A percentile compares a stretch with the other conserved stretches of the same genome.
These are phyloP conservation scores for Brachymystax lenok DNA, from an alignment of 2,797 vertebrate species.

Conservation along the genomic window DNA sequence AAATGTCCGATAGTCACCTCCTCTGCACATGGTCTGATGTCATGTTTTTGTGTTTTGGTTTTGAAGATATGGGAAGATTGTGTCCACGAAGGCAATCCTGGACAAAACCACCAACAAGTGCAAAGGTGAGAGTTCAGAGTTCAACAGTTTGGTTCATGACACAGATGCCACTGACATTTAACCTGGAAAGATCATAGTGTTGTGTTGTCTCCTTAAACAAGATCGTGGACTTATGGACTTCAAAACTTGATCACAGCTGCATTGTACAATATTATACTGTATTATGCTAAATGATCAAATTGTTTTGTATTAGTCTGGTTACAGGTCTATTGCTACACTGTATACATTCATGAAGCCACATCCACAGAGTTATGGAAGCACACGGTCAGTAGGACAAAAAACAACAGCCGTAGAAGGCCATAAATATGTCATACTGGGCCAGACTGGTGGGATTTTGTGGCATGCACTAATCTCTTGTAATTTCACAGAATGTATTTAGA, in stretches of 20 bases:
- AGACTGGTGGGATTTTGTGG: not conserved
- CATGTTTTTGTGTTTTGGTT: constrained; percentile 33
- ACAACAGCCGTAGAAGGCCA: not conserved
- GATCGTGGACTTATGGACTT: not conserved
- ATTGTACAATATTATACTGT: not conserved
- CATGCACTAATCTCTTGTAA: not conserved
- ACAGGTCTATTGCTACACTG: not conserved
- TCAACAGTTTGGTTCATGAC: not conserved
- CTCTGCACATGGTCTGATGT: constrained; percentile 23
- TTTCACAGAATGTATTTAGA: not conserved
- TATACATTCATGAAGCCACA: not conserved
- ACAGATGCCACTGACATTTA: not conserved
- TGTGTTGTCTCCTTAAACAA: not conserved
- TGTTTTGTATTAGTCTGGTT: not conserved
- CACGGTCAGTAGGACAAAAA: too few relatives aligned
- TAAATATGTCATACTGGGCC: not conserved
- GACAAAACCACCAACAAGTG: constrained; percentile 97
- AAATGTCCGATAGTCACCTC: constrained; percentile 31
- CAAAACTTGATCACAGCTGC: not conserved
- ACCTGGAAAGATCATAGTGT: not conserved
- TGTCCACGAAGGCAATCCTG: constrained; percentile 94
- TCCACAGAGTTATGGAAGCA: not conserved
- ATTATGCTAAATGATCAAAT: not conserved
- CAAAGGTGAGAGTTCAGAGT: constrained; percentile 81
- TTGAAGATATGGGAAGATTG: constrained; percentile 91